phyloP scores from a whole-genome alignment of 2,797 vertebrate genomes.

The Spheniscus humboldti region DNA sequence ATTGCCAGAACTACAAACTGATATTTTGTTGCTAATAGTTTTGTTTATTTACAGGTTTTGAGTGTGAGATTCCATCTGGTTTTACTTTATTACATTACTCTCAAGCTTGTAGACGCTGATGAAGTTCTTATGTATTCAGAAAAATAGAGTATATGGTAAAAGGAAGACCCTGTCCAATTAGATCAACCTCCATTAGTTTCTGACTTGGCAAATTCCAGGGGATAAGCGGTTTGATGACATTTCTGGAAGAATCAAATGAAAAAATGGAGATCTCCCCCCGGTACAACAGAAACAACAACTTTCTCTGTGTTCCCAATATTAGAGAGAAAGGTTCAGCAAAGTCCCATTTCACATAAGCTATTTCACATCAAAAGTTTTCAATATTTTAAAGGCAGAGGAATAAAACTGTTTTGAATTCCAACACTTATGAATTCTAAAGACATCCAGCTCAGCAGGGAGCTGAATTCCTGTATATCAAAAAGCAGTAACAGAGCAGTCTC shows the following conservation, averaged over 20 bases:
- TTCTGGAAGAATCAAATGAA: background rate
- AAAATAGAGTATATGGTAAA: background rate
- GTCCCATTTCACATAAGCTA: background rate
- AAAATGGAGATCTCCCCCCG: background rate
- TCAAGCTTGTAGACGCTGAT: background rate
- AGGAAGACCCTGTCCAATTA: background rate
- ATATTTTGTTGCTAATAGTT: background rate
- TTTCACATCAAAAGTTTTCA: background rate
- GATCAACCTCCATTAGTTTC: background rate
- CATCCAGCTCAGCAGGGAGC: background rate
- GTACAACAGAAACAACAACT: background rate
- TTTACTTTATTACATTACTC: background rate
- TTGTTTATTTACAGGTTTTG: background rate
- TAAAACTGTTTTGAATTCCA: background rate
- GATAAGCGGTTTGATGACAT: background rate
- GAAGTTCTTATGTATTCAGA: background rate
- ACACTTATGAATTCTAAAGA: background rate
- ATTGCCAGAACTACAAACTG: background rate
- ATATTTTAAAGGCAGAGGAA: background rate
- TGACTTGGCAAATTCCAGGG: background rate
- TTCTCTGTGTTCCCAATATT: background rate
- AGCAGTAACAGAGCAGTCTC: background rate
- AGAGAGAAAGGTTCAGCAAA: background rate
- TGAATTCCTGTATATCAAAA: background rate
- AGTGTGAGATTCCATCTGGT: background rate